Conservation (phyloP, 1,140 invertebrate genomes). For the Megathymus violae region DNA sequence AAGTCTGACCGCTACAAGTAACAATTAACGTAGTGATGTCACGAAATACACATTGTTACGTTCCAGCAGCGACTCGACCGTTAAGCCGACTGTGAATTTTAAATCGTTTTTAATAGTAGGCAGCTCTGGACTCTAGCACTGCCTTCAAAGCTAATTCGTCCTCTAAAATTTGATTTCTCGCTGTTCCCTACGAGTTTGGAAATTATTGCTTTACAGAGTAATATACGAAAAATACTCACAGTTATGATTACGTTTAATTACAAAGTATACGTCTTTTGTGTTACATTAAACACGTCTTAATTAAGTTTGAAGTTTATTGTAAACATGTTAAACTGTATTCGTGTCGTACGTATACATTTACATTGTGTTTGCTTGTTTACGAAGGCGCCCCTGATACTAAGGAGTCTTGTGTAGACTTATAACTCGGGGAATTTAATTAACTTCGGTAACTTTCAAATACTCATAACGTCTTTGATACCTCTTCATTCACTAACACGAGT, state of each 20-base stretch:
- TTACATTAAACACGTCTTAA: conserved; percentile 57
- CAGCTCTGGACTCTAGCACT: conserved; percentile 40
- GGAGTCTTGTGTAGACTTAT: conserved; percentile 71
- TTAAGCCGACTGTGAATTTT: conserved; percentile 79
- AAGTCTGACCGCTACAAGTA: too few relatives aligned
- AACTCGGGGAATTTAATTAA: conserved; percentile 82
- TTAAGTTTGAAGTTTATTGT: conserved; percentile 70
- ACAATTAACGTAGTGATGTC: conserved; percentile 65
- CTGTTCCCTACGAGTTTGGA: conserved; percentile 11
- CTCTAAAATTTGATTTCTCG: conserved; percentile 64
- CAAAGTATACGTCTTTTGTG: conserved; percentile 38
- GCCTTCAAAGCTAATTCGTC: conserved; percentile 61
- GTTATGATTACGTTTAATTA: conserved; percentile 15
- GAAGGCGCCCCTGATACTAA: conserved; percentile 75
- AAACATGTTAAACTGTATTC: conserved; percentile 59
- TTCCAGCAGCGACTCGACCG: conserved; percentile 54
- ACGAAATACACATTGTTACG: conserved; percentile 65
- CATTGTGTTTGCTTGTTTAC: conserved; percentile 74
- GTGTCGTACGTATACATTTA: conserved; percentile 77
- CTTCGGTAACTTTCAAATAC: conserved; percentile 83
- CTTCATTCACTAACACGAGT: conserved; percentile 73
- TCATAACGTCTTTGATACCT: conserved; percentile 82
- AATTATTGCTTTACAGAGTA: not conserved
- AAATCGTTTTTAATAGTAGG: conserved; percentile 78
- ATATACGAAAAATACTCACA: not conserved